These are phyloP conservation scores for Helicoverpa armigera DNA, from an alignment of 1,140 invertebrate species.

Conservation along the genomic window DNA sequence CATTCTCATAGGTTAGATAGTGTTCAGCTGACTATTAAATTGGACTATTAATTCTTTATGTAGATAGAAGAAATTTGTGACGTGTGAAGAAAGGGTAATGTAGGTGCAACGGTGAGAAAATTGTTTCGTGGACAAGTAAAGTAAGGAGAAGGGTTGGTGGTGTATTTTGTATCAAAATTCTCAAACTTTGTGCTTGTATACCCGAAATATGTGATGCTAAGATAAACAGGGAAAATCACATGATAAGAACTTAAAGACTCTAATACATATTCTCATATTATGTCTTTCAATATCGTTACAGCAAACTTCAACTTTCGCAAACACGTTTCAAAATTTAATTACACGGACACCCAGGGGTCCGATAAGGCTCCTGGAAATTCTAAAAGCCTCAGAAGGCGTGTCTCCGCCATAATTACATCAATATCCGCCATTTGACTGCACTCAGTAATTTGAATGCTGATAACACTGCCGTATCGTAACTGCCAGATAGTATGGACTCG, in stretches of 20 bases:
- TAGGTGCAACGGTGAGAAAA: too few relatives aligned
- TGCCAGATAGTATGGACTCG: conserved; percentile 63
- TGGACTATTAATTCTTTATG: conserved; percentile 5
- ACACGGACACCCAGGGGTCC: conserved; percentile 13
- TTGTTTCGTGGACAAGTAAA: too few relatives aligned
- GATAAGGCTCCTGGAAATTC: conserved; percentile 1
- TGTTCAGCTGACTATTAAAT: conserved; percentile 45
- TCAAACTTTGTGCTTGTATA: too few relatives aligned
- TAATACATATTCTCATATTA: too few relatives aligned
- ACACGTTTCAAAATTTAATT: conserved; percentile 17
- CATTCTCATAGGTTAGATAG: conserved; percentile 59
- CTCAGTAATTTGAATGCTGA: conserved; percentile 66
- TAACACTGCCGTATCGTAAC: conserved; percentile 53
- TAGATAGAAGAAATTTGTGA: conserved; percentile 3
- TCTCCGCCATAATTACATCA: conserved; percentile 68
- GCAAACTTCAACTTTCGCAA: background rate
- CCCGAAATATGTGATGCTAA: too few relatives aligned
- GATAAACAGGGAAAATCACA: too few relatives aligned
- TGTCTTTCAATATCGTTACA: too few relatives aligned
- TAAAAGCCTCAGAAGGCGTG: conserved; percentile 46
- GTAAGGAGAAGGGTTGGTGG: too few relatives aligned
- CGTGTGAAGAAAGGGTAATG: conserved; percentile 17
- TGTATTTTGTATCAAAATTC: too few relatives aligned
- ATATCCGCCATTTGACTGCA: conserved; percentile 73
- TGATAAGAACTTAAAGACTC: too few relatives aligned